These are phyloP conservation scores for Eutolmus rufibarbis DNA, from an alignment of 2,888 invertebrate genomes.

Conservation along the genomic window DNA sequence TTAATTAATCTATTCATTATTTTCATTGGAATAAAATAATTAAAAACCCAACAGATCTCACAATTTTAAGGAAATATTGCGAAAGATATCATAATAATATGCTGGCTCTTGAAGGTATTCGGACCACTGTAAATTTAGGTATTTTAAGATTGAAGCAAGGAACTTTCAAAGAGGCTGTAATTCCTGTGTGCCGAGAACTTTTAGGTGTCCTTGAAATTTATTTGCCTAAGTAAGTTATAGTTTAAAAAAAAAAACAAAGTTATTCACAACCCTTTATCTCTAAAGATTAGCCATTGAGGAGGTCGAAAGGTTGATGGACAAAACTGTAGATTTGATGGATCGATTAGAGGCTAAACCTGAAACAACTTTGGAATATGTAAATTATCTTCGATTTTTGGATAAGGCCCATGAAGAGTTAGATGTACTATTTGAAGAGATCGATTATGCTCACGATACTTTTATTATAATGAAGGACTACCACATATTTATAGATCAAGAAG, in stretches of 20 bases:
- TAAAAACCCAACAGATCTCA: conserved; percentile 63
- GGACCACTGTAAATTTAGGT: conserved; percentile 75
- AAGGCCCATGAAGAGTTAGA: conserved; percentile 73
- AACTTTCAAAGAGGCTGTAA: conserved; percentile 75
- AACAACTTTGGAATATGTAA: conserved; percentile 74
- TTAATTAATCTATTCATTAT: conserved; percentile 47
- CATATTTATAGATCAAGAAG: conserved; percentile 76
- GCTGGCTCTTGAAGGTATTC: conserved; percentile 71
- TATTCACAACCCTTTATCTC: background rate
- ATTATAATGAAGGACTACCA: conserved; percentile 82
- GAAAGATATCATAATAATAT: conserved; percentile 75
- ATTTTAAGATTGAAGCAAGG: conserved; percentile 73
- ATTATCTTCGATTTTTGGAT: conserved; percentile 65
- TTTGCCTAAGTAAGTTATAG: conserved; percentile 69
- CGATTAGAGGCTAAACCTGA: conserved; percentile 73
- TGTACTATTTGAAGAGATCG: conserved; percentile 74
- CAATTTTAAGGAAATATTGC: conserved; percentile 72
- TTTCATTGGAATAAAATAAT: background rate
- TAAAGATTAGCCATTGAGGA: conserved; percentile 71
- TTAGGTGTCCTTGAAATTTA: conserved; percentile 70
- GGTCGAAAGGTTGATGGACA: conserved; percentile 61
- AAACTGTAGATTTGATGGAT: conserved; percentile 66
- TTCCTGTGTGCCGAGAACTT: conserved; percentile 75
- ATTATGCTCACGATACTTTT: conserved; percentile 83
- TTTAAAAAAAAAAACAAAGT: background rate